Evolutionary conservation across 2,888 invertebrate genomes (phyloP).

Genomic region (Heteropelma amictum): DNA sequence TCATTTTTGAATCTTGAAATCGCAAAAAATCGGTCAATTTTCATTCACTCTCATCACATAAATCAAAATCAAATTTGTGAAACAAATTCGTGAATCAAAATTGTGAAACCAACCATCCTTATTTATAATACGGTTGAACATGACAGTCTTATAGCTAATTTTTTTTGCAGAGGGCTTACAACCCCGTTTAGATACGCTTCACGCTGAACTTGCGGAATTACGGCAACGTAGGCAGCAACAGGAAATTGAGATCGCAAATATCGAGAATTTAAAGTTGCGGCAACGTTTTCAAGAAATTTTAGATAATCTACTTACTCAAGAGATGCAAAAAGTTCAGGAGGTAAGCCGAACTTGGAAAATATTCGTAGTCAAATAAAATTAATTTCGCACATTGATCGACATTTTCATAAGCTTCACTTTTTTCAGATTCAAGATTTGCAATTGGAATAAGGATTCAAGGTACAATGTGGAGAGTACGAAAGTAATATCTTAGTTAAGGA

Average conservation of each 20-base stretch:
- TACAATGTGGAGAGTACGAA: no score
- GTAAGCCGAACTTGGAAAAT: conserved; percentile 75
- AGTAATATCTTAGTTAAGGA: no score
- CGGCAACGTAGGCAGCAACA: conserved; percentile 87
- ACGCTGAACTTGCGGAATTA: conserved; percentile 87
- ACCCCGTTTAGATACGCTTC: conserved; percentile 85
- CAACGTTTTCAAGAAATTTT: conserved; percentile 91
- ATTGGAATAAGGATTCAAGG: conserved; percentile 60
- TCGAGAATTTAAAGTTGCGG: conserved; percentile 90
- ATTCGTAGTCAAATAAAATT: background rate
- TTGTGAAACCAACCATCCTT: no score
- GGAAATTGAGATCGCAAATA: conserved; percentile 89
- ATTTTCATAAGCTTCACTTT: conserved; percentile 24
- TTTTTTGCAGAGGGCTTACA: conserved; percentile 78
- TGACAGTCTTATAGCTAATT: background rate
- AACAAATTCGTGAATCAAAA: background rate
- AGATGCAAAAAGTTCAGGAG: conserved; percentile 89
- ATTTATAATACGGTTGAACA: background rate
- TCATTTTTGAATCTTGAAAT: no score
- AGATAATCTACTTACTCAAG: conserved; percentile 86
- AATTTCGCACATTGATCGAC: background rate
- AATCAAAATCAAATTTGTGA: no score
- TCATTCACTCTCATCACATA: no score
- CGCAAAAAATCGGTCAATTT: no score
- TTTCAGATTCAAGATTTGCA: conserved; percentile 69